phyloP scores from a whole-genome alignment of 2,888 invertebrate genomes.

The Strigamia crassipes region DNA sequence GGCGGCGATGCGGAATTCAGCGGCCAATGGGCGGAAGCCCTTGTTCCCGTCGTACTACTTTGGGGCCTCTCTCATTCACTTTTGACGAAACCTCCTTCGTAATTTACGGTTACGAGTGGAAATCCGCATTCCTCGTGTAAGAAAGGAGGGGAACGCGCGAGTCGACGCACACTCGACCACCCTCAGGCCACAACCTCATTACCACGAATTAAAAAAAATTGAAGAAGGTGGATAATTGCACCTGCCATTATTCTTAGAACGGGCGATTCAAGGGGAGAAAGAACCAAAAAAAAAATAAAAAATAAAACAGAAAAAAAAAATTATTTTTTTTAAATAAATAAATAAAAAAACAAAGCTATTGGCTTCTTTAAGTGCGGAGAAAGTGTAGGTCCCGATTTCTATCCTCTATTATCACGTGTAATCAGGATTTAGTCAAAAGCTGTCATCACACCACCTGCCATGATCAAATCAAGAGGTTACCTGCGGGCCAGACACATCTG shows the following conservation, averaged over 20 bases:
- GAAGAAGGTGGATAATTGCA: not conserved
- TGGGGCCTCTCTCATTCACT: constrained; percentile 3
- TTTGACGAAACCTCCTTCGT: constrained; percentile 1
- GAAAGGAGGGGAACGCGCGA: not conserved
- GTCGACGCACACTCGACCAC: not conserved
- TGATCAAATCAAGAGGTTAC: not conserved
- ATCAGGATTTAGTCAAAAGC: not conserved
- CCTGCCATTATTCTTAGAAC: constrained; percentile 1
- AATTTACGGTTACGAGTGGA: constrained; percentile 1
- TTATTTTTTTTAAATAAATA: no score
- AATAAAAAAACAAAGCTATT: not conserved
- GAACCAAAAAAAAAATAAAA: not conserved
- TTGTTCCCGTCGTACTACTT: not conserved
- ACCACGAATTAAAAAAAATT: not conserved
- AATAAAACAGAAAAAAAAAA: not conserved
- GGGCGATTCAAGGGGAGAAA: not conserved
- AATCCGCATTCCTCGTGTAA: not conserved
- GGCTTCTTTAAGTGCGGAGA: not conserved
- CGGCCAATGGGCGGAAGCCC: constrained; percentile 10
- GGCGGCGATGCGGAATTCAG: constrained; percentile 10
- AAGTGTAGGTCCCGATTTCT: not conserved
- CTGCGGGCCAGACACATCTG: not conserved
- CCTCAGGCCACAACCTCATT: not conserved
- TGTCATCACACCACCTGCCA: constrained; percentile 10
- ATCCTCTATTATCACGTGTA: not conserved